Evolutionary conservation across 2,888 invertebrate species (phyloP).

Genomic region (Machimus rusticus): DNA sequence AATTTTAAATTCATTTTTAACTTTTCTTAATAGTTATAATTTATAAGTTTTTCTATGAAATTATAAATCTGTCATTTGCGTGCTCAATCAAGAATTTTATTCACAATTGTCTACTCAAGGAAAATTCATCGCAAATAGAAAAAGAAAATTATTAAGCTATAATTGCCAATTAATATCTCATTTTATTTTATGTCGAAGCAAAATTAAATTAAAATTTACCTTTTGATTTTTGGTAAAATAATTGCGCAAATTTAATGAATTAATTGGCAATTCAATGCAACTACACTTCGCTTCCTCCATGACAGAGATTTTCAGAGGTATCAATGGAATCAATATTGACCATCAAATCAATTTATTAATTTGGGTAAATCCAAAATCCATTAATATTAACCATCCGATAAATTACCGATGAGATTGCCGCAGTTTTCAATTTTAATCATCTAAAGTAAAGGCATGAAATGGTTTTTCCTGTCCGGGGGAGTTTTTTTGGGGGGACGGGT

Average conservation of each 20-base stretch:
- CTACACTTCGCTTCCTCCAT: not conserved
- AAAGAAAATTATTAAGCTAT: too few species aligned
- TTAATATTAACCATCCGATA: not conserved
- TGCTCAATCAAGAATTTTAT: too few species aligned
- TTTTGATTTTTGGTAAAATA: not conserved
- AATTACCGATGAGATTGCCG: not conserved
- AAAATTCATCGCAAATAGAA: too few species aligned
- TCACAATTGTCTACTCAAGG: too few species aligned
- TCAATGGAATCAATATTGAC: not conserved
- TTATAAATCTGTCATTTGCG: too few species aligned
- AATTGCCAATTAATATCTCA: not conserved
- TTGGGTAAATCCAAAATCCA: not conserved
- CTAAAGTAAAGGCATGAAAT: not conserved
- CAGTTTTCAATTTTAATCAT: not conserved
- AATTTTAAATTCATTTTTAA: too few species aligned
- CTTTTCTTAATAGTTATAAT: too few species aligned
- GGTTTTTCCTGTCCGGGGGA: not conserved
- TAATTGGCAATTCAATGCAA: not conserved
- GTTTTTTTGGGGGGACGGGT: not conserved
- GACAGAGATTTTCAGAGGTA: not conserved
- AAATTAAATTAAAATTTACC: not conserved
- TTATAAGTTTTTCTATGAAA: too few species aligned
- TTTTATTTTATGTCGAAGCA: not conserved
- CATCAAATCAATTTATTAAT: not conserved
- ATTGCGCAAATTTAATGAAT: not conserved